phyloP scores from a whole-genome alignment of 2,797 vertebrate genomes.

The Rhincodon typus region DNA sequence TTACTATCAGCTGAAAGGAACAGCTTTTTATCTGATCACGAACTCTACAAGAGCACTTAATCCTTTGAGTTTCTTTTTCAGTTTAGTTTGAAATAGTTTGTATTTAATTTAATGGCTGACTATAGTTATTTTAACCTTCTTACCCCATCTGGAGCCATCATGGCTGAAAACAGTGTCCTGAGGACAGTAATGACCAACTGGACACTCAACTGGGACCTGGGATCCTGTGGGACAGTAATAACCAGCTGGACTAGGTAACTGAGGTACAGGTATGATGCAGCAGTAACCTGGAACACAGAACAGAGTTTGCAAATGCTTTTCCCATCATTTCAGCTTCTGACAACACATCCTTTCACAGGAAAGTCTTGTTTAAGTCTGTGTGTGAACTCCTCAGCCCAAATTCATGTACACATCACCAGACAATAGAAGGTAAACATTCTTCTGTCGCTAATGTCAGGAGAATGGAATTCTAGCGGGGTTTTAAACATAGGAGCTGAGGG shows the following conservation, averaged over 20 bases:
- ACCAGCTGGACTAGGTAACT: constrained; percentile 1
- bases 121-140: neutral
- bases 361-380: neutral
- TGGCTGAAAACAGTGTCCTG: constrained; percentile 10
- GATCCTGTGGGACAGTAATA: constrained; percentile 11
- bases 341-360: neutral
- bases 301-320: neutral
- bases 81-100: neutral
- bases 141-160: neutral
- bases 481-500: too few relatives aligned
- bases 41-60: neutral
- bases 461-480: neutral
- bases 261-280: neutral
- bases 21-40: neutral
- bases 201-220: neutral
- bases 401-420: neutral
- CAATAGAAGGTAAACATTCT: neutral
- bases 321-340: neutral
- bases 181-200: constrained; percentile 21
- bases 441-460: neutral
- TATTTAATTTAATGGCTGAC: neutral
- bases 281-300: constrained; percentile 10
- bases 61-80: neutral
- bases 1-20: neutral
- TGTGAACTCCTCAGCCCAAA: neutral